Evolutionary conservation across 2,113 vertebrate genomes (phyloP), one percentile per base, ranked within the genome.

Genomic region (Lutjanus erythropterus): DNA sequence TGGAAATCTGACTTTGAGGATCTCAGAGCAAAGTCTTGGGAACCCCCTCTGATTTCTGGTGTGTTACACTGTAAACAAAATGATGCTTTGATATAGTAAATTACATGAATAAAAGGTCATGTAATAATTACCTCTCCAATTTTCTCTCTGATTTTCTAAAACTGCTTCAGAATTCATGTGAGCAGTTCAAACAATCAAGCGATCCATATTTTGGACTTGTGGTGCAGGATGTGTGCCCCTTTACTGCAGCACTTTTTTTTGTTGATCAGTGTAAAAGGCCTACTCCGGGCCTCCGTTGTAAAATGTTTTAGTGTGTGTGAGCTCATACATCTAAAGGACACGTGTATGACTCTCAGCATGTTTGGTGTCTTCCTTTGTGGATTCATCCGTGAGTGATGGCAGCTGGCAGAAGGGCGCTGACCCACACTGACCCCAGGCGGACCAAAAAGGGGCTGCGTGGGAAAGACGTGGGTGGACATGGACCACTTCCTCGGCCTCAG

Each of bases 381-480:
- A 86, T 49, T 73, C 66, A 74, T 80, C 73, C 49, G 39, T 80
- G 74, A 82, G 66, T 80, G 80, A 83, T 87, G 47, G 68, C 75
- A 58, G 79, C 81, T 75, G 76, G 66, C 72, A 66, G 62, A 75
- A 52, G 23, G 46, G 73, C 37, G 18, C 23, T 85, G 76, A 83
- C 79, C 85, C 75, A 33, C 23, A 55, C 42, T 52, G 83, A 85
- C 80, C 85, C 64, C 58, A 37, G 49, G 55, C 49, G 11, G 60
- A 55, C 60, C 39, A 66, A 68, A 71, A 58, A 56, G 49, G 60
- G 74, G n/a, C 56, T 58, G 42, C 5, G 71, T 84, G 86, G 86
- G 88, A 90, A 86, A 86, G 71, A 69, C 46, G 80, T 84, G 80
- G 86, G 86, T 41, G 86, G 80, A 84, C 69, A 82, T 56, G 67